Evolutionary conservation across 2,113 vertebrate species (phyloP), one percentile per base, ranked within the genome.

Genomic region (Otis tarda): DNA sequence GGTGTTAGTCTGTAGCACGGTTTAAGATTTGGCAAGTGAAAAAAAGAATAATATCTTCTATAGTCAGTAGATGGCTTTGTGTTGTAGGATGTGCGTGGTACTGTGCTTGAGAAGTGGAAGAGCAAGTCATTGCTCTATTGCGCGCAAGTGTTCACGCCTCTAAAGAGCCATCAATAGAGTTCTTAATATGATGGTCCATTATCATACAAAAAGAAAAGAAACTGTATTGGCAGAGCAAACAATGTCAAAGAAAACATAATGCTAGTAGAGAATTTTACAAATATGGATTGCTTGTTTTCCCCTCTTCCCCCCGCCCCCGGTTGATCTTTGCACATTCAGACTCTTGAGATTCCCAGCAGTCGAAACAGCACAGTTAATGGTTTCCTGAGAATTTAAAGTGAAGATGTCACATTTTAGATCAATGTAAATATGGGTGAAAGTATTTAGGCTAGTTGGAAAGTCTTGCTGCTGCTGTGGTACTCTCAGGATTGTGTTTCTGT

Each of bases 181-280:
- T 73, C 20, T 71, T 68, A 25, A 30, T 61, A 5, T 37, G 53
- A 18, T 77, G 50, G 25, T 8, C 19, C 3, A 4, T 4, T 65
- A 13, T 41, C 18, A 9, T 50, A 74, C 4, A 56, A 61, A 68
- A 94, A 11, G 8, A 65, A 56, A 81, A 85, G 4, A 50, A 83
- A 33, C 14, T 63, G 10, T 35, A 30, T 18, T 57, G 37, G 31
- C 55, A 65, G 8, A 70, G 39, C 22, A 31, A 64, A 43, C 18
- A 17, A 9, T n/a, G 43, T 35, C 21, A n/a, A 65, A 63, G 33
- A 35, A 68, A 83, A 24, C 0, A 0, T 41, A 41, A 9, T 53
- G 10, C 4, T 57, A 9, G 31, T 21, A 8, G 7, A 27, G 33
- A 52, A 39, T 75, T 79, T 39, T 47, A 30, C 10, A 64, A 37